These are phyloP conservation scores for Lissocephala sabroskyi DNA, from an alignment of 2,888 invertebrate species.

Conservation along the genomic window DNA sequence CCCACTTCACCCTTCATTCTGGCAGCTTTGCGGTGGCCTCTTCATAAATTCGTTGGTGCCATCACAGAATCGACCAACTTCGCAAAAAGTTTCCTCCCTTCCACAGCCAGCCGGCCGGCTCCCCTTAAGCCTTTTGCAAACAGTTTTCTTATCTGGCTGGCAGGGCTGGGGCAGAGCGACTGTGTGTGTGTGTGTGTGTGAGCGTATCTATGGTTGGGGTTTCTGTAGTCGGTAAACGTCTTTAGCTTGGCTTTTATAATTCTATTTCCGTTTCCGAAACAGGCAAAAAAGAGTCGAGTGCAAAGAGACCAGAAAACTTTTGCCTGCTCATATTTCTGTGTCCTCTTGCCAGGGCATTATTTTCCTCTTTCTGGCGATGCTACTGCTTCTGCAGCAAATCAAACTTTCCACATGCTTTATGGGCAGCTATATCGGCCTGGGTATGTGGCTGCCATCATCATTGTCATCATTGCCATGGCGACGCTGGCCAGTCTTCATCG, in stretches of 20 bases:
- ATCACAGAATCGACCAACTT: conserved; percentile 20
- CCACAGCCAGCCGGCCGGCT: background rate
- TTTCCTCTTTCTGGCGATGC: conserved; percentile 17
- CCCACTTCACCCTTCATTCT: conserved; percentile 5
- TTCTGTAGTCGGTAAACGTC: conserved; percentile 48
- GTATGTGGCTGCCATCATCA: conserved; percentile 35
- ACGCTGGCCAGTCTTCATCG: background rate
- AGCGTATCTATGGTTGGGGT: background rate
- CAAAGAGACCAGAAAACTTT: conserved; percentile 1
- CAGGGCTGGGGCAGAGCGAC: conserved; percentile 2
- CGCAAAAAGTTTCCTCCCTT: conserved; percentile 33
- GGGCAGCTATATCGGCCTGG: conserved; percentile 1
- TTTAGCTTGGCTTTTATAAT: conserved; percentile 65
- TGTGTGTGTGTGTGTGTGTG: conserved; percentile 21
- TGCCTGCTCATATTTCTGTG: conserved; percentile 15
- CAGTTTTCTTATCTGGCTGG: conserved; percentile 53
- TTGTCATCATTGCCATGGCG: conserved; percentile 42
- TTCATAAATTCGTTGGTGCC: conserved; percentile 56
- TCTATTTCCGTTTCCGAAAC: conserved; percentile 67
- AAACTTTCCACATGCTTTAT: conserved; percentile 36
- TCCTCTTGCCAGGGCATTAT: conserved; percentile 6
- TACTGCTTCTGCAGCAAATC: conserved; percentile 31
- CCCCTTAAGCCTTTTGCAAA: conserved; percentile 49
- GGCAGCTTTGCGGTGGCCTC: conserved; percentile 53
- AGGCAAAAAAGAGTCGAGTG: conserved; percentile 6